A percentile compares a stretch with the other conserved stretches of the same genome.
Conservation (phyloP, 2,888 invertebrate species). For the Synanthedon tipuliformis region DNA sequence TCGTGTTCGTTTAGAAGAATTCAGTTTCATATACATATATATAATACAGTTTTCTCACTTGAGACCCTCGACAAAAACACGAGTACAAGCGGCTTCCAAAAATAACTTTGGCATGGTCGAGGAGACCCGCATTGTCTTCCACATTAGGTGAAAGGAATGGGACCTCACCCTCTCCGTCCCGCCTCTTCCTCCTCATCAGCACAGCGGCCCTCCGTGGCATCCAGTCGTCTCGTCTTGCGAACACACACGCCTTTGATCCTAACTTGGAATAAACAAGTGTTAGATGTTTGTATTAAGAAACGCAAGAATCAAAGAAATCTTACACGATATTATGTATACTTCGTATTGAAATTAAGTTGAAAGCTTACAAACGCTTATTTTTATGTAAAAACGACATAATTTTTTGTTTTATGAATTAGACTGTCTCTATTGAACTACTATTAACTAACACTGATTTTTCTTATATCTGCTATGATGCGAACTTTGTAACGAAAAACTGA, state of each 20-base stretch:
- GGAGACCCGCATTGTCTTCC: constrained; percentile 57
- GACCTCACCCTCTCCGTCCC: constrained; percentile 15
- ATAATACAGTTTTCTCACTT: not conserved
- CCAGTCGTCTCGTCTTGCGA: constrained; percentile 36
- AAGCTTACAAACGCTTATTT: no score
- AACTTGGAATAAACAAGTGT: not conserved
- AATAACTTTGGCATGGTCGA: constrained; percentile 42
- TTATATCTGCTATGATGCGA: no score
- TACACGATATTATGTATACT: no score
- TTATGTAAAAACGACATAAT: no score
- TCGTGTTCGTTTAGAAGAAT: no score
- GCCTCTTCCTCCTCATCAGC: constrained; percentile 8
- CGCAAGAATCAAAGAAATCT: not conserved
- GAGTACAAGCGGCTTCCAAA: constrained; percentile 7
- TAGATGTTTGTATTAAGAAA: not conserved
- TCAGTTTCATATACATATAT: no score
- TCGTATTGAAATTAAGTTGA: no score
- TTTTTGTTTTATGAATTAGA: no score
- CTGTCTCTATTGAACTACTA: no score
- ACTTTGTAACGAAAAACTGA: no score
- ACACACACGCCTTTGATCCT: constrained; percentile 34
- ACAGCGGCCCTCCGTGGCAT: constrained; percentile 9
- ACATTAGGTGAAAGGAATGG: constrained; percentile 61
- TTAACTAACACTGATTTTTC: no score
- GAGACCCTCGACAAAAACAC: not conserved